Evolutionary conservation across 2,797 vertebrate genomes (phyloP).

Genomic region (Fistularia commersonii): DNA sequence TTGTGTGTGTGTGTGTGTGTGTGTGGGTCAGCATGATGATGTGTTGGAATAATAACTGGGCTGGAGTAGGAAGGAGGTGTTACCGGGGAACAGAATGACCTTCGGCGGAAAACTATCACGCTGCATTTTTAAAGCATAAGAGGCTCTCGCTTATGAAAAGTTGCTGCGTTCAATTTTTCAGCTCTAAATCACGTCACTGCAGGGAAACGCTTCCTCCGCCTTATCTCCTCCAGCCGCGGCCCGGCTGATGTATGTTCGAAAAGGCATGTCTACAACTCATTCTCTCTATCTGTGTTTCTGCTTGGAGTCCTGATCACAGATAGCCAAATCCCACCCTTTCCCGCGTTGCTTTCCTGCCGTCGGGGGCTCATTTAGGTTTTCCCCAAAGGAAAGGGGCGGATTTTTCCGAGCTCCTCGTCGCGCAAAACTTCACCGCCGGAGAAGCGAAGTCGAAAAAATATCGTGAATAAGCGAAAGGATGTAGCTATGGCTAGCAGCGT

Average conservation of each 20-base stretch:
- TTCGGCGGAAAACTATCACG: constrained; percentile 1
- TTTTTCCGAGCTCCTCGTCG: background rate
- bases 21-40: constrained; percentile 48
- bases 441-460: too few relatives aligned
- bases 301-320: constrained; percentile 61
- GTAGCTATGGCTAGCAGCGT: too few relatives aligned
- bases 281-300: constrained; percentile 58
- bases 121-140: constrained; percentile 15
- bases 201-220: constrained; percentile 28
- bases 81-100: constrained; percentile 32
- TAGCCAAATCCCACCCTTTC: constrained; percentile 60
- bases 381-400: constrained; percentile 11
- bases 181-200: constrained; percentile 9
- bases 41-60: constrained; percentile 61
- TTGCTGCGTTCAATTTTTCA: background rate
- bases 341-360: constrained; percentile 66
- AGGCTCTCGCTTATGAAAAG: background rate
- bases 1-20: constrained; percentile 28
- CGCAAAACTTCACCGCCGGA: too few relatives aligned
- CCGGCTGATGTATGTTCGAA: constrained; percentile 59
- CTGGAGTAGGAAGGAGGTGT: constrained; percentile 31
- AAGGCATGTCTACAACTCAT: constrained; percentile 62
- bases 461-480: too few relatives aligned
- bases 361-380: constrained; percentile 59
- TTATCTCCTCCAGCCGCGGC: constrained; percentile 38